Evolutionary conservation across 2,113 vertebrate species (phyloP).

Genomic region (Mobula birostris): DNA sequence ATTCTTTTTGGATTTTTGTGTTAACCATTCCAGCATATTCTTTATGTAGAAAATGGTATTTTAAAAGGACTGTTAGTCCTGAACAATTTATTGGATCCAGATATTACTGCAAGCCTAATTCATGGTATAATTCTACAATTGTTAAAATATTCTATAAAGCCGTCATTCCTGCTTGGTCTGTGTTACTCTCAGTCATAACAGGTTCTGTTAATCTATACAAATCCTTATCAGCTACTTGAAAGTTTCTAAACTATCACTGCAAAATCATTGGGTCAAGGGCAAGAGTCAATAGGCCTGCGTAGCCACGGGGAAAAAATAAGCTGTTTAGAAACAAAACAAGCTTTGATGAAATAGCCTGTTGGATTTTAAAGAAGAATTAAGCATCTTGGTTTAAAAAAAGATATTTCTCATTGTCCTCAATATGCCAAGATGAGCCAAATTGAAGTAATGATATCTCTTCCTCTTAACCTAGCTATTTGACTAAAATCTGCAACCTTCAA

Average conservation of each 20-base stretch:
- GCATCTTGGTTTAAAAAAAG: not conserved
- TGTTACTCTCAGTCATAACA: conserved; percentile 26
- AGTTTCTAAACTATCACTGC: conserved; percentile 34
- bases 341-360: conserved; percentile 11
- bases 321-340: conserved; percentile 14
- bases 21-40: not conserved
- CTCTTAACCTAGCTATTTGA: not conserved
- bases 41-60: not conserved
- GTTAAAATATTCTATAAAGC: conserved; percentile 19
- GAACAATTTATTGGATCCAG: not conserved
- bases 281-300: conserved; percentile 32
- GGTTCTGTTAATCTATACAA: conserved; percentile 31
- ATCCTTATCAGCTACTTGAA: conserved; percentile 36
- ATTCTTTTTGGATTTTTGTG: not conserved
- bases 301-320: not conserved
- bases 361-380: conserved; percentile 24
- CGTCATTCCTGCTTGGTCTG: not conserved
- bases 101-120: not conserved
- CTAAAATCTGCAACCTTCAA: not conserved
- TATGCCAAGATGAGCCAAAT: not conserved
- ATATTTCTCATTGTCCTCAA: not conserved
- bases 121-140: not conserved
- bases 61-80: not conserved
- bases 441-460: not conserved
- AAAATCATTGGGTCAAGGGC: conserved; percentile 32